A percentile compares a stretch with the other conserved stretches of the same genome.
Evolutionary conservation across 1,140 invertebrate genomes (phyloP).

Genomic region (Dendroctonus ponderosae): DNA sequence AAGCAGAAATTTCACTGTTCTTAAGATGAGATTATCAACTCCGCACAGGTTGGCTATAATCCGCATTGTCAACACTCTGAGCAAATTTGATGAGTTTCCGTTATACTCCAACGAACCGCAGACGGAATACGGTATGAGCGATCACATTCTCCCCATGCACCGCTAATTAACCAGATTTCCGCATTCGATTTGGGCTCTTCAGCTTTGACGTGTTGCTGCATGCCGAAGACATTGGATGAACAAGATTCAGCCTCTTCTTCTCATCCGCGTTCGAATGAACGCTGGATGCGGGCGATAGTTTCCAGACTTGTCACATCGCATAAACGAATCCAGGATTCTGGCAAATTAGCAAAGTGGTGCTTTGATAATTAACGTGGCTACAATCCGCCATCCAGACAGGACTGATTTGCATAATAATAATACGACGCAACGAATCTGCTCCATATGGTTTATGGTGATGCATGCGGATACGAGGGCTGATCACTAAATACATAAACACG

Average conservation of each 20-base stretch:
- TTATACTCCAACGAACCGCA: slow-evolving; percentile 42
- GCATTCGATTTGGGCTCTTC: not conserved
- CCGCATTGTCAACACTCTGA: slow-evolving; percentile 51
- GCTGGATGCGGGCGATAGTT: too few species aligned
- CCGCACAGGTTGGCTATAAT: slow-evolving; percentile 48
- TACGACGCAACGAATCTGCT: slow-evolving; percentile 4
- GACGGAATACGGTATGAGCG: slow-evolving; percentile 45
- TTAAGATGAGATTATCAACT: slow-evolving; percentile 51
- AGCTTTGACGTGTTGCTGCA: too few species aligned
- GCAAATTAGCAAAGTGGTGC: not conserved
- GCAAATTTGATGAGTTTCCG: slow-evolving; percentile 52
- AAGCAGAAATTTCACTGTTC: slow-evolving; percentile 48
- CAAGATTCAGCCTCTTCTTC: too few species aligned
- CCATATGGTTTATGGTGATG: too few species aligned
- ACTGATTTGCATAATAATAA: not conserved
- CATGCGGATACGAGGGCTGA: too few species aligned
- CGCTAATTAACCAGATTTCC: not conserved
- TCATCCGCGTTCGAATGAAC: too few species aligned
- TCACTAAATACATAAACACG: too few species aligned
- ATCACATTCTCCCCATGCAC: not conserved
- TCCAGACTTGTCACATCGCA: too few species aligned
- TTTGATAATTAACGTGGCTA: slow-evolving; percentile 1
- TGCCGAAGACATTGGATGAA: too few species aligned
- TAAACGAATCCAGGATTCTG: too few species aligned
- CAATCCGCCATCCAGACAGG: not conserved